These are phyloP conservation scores for Drosophila punjabiensis DNA, from an alignment of 1,140 invertebrate species.

Conservation along the genomic window DNA sequence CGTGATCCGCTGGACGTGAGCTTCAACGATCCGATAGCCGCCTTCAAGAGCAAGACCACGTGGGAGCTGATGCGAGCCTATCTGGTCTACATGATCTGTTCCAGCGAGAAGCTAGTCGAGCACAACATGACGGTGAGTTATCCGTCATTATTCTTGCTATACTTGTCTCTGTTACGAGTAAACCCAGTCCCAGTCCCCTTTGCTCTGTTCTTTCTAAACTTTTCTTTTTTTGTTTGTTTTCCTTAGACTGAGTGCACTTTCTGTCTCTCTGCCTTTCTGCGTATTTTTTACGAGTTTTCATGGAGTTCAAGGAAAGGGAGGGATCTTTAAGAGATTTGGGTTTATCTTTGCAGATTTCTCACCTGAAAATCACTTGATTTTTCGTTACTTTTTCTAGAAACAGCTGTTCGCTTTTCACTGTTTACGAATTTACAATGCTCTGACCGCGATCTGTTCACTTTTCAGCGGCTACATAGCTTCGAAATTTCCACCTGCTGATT, in stretches of 20 bases:
- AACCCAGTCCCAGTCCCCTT: neutral
- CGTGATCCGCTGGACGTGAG: conserved; percentile 94
- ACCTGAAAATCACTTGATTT: neutral
- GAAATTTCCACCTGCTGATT: conserved; percentile 14
- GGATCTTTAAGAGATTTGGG: neutral
- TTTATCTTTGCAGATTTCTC: no score
- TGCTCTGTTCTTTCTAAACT: neutral
- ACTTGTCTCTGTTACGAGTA: conserved; percentile 6
- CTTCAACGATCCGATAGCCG: conserved; percentile 92
- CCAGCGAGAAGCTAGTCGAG: conserved; percentile 95
- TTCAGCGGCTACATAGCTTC: neutral
- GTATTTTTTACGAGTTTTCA: neutral
- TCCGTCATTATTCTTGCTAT: no score
- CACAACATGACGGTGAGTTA: conserved; percentile 95
- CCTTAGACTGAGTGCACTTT: neutral
- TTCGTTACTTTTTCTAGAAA: neutral
- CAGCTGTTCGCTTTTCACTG: neutral
- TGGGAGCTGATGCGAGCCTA: conserved; percentile 96
- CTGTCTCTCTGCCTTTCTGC: neutral
- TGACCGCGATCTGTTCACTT: neutral
- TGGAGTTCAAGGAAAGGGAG: neutral
- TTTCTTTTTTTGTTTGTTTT: neutral
- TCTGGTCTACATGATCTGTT: conserved; percentile 97
- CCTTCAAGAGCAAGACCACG: conserved; percentile 98
- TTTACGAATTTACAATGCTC: neutral